These are phyloP conservation scores for Chaetodon trifasciatus DNA, from an alignment of 2,797 vertebrate genomes.

Conservation along the genomic window DNA sequence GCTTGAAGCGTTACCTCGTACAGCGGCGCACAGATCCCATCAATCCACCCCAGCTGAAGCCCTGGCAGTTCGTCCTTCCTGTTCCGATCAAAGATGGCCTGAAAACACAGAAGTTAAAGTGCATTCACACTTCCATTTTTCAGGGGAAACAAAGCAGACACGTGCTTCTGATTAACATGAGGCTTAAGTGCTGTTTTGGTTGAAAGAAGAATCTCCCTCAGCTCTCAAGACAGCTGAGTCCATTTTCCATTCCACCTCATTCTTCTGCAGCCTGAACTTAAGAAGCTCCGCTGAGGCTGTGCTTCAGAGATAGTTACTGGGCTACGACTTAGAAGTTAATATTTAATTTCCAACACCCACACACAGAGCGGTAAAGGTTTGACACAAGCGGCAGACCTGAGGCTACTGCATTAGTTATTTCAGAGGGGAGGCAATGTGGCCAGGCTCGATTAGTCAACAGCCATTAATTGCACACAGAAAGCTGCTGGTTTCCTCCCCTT, in stretches of 20 bases:
- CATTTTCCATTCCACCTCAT: slow-evolving; percentile 55
- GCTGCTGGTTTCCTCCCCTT: slow-evolving; percentile 37
- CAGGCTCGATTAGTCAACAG: slow-evolving; percentile 79
- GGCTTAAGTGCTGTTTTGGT: slow-evolving; percentile 41
- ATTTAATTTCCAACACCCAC: slow-evolving; percentile 84
- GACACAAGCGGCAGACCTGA: slow-evolving; percentile 79
- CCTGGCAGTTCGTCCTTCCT: slow-evolving; percentile 98
- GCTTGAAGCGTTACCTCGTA: slow-evolving; percentile 91
- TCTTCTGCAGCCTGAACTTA: slow-evolving; percentile 63
- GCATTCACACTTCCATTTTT: slow-evolving; percentile 23
- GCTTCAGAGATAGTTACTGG: slow-evolving; percentile 82
- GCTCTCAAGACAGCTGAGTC: slow-evolving; percentile 47
- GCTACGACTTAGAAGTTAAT: slow-evolving; percentile 81
- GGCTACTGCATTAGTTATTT: slow-evolving; percentile 78
- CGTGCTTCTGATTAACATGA: not conserved
- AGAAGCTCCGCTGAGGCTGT: slow-evolving; percentile 73
- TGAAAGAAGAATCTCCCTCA: slow-evolving; percentile 30
- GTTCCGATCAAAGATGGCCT: slow-evolving; percentile 99
- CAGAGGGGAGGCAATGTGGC: slow-evolving; percentile 81
- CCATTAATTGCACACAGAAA: slow-evolving; percentile 78
- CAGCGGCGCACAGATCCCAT: slow-evolving; percentile 95
- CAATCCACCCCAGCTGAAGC: slow-evolving; percentile 97
- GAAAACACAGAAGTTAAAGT: slow-evolving; percentile 70
- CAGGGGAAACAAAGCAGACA: not conserved
- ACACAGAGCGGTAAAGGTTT: slow-evolving; percentile 75